phyloP scores from a whole-genome alignment of 2,113 vertebrate genomes.

The Piprites chloris region DNA sequence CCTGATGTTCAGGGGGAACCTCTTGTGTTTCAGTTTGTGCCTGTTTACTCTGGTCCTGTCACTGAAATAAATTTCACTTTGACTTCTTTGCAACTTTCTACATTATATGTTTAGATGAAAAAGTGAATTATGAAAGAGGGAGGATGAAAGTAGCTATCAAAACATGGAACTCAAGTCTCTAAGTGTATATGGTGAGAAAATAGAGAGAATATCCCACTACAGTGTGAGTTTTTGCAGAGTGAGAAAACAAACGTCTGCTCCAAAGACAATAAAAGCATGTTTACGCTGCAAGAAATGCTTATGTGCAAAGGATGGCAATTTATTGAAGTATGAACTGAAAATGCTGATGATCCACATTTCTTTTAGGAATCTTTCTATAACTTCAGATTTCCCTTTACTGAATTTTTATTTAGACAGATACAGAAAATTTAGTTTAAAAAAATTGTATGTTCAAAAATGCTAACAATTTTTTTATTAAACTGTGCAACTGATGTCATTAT shows the following conservation, averaged over 20 bases:
- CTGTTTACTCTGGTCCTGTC: not conserved
- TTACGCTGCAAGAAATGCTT: not conserved
- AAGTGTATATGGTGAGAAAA: not conserved
- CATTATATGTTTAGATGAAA: not conserved
- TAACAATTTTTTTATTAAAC: not conserved
- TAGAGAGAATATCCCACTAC: not conserved
- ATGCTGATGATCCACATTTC: not conserved
- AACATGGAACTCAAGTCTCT: not conserved
- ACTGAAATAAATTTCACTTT: not conserved
- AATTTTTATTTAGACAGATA: not conserved
- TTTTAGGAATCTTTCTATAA: not conserved
- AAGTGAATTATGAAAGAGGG: not conserved
- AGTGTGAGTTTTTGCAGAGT: not conserved
- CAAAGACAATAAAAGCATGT: not conserved
- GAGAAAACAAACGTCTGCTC: not conserved
- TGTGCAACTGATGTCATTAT: not conserved
- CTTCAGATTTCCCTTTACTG: not conserved
- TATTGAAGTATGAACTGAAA: not conserved
- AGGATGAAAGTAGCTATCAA: not conserved
- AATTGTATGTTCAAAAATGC: not conserved
- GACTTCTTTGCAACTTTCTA: not conserved
- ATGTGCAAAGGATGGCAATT: not conserved
- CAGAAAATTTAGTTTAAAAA: not conserved
- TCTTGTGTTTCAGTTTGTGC: not conserved
- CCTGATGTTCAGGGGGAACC: not conserved